Percentiles rank a stretch among this genome's conserved stretches.
Conservation (phyloP, 2,888 invertebrate genomes). For the Tholera decimalis region DNA sequence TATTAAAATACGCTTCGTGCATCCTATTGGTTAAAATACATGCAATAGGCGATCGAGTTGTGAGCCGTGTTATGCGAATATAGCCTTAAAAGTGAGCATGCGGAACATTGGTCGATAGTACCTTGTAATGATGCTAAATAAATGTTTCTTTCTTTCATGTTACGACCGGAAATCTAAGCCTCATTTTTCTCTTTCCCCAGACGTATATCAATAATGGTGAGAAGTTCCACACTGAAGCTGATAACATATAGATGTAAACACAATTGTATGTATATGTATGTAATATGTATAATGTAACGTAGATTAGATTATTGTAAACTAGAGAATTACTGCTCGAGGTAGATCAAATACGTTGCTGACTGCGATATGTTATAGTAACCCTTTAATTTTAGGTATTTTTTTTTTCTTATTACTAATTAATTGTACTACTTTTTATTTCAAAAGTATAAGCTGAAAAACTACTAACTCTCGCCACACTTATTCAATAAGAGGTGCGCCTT, state of each 20-base stretch:
- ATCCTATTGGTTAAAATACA: too few relatives aligned
- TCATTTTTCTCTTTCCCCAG: constrained; percentile 36
- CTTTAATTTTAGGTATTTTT: background rate
- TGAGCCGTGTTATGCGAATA: too few relatives aligned
- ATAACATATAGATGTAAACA: constrained; percentile 71
- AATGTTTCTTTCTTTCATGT: too few relatives aligned
- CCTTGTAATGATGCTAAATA: too few relatives aligned
- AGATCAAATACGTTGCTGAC: constrained; percentile 48
- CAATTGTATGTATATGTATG: constrained; percentile 83
- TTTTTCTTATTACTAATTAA: constrained; percentile 7
- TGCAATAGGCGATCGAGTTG: too few relatives aligned
- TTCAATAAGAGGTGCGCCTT: background rate
- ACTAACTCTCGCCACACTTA: background rate
- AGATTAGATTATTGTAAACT: constrained; percentile 75
- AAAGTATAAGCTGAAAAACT: too few relatives aligned
- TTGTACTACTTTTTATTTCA: background rate
- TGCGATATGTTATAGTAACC: constrained; percentile 17
- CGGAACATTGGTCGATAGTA: too few relatives aligned
- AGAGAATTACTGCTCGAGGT: constrained; percentile 74
- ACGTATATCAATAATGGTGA: constrained; percentile 70
- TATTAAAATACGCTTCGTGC: too few relatives aligned
- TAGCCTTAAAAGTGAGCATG: too few relatives aligned
- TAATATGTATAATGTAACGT: constrained; percentile 80
- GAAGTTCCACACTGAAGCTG: constrained; percentile 75
- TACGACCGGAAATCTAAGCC: constrained; percentile 17